Conservation (phyloP, 2,888 invertebrate species). For the Heliconius ethilla region DNA sequence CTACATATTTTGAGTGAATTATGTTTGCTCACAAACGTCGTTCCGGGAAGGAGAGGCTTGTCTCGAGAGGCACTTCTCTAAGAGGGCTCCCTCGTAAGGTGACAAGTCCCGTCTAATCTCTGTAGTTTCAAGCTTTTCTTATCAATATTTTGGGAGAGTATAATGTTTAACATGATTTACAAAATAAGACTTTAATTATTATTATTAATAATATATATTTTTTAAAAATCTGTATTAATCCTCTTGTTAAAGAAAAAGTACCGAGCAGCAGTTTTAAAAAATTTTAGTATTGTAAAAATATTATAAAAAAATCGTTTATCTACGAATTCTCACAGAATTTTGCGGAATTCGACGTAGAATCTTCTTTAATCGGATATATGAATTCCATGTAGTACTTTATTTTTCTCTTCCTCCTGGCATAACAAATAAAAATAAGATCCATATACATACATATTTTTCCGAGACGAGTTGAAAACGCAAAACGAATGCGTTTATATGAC, state of each 20-base stretch:
- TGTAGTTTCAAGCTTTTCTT: conserved; percentile 63
- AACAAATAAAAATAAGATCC: background rate
- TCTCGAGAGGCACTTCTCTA: conserved; percentile 67
- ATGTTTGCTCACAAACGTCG: conserved; percentile 71
- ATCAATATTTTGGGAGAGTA: conserved; percentile 48
- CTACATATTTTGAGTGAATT: conserved; percentile 67
- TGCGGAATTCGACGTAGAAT: too few relatives aligned
- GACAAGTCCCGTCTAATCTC: conserved; percentile 75
- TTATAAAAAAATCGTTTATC: too few relatives aligned
- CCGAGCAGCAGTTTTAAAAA: too few relatives aligned
- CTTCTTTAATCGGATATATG: too few relatives aligned
- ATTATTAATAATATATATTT: too few relatives aligned
- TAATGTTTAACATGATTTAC: background rate
- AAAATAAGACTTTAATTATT: background rate
- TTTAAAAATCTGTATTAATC: too few relatives aligned
- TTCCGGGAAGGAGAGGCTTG: conserved; percentile 62
- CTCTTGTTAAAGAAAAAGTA: too few relatives aligned
- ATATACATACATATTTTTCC: background rate
- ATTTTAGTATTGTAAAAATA: too few relatives aligned
- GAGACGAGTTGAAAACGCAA: background rate
- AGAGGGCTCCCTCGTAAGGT: conserved; percentile 65
- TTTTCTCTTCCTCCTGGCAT: too few relatives aligned
- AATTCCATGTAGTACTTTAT: too few relatives aligned
- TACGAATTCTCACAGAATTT: too few relatives aligned
- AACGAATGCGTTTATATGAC: background rate